Evolutionary conservation across 2,113 vertebrate genomes (phyloP).

Genomic region (Brachypteracias leptosomus): DNA sequence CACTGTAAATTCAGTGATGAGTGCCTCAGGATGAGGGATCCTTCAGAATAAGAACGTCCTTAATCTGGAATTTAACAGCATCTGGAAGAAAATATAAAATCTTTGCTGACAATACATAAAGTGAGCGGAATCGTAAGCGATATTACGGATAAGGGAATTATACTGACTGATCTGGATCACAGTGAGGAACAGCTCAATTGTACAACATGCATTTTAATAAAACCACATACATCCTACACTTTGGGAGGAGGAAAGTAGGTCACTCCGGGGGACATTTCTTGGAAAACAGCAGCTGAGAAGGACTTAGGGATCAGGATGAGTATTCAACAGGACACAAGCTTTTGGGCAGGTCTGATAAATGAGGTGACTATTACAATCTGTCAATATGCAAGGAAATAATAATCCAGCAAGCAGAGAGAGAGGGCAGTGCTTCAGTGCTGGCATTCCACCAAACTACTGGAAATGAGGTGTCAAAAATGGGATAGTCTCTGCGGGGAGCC

Average conservation of each 20-base stretch:
- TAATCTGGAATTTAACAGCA: not conserved
- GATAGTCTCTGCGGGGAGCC: not conserved
- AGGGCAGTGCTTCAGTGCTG: not conserved
- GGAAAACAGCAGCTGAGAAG: not conserved
- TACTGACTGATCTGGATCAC: slow-evolving; percentile 16
- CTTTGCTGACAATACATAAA: slow-evolving; percentile 7
- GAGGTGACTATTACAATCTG: not conserved
- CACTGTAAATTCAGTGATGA: not conserved
- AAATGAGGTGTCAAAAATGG: not conserved
- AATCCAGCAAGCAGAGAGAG: not conserved
- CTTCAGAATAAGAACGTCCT: not conserved
- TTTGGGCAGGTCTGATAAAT: not conserved
- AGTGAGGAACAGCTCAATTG: not conserved
- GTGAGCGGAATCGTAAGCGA: not conserved
- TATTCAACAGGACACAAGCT: not conserved
- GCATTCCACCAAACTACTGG: not conserved
- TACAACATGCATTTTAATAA: slow-evolving; percentile 25
- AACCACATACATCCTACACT: not conserved
- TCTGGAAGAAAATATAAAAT: not conserved
- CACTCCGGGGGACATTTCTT: not conserved
- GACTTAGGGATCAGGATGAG: not conserved
- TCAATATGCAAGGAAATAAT: not conserved
- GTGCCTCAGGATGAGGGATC: not conserved
- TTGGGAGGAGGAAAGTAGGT: not conserved
- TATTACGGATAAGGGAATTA: not conserved